phyloP scores from a whole-genome alignment of 2,113 vertebrate species.

The Turnix velox region DNA sequence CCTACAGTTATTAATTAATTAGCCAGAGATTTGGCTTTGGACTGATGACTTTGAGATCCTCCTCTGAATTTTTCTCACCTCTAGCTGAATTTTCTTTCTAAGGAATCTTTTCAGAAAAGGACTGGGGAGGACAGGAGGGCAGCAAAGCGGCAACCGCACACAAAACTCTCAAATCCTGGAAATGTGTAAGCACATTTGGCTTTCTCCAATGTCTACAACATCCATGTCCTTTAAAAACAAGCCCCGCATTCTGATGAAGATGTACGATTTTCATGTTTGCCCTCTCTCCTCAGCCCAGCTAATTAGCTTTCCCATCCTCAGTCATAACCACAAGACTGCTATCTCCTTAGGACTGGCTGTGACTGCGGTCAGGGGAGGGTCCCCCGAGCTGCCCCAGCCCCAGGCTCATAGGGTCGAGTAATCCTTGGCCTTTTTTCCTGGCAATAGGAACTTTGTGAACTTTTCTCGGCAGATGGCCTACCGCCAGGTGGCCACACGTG shows the following conservation, averaged over 20 bases:
- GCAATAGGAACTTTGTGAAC: neutral
- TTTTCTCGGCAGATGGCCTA: neutral
- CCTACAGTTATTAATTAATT: neutral
- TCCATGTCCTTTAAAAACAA: neutral
- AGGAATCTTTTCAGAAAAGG: neutral
- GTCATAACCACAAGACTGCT: too few relatives aligned
- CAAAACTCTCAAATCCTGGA: neutral
- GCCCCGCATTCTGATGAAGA: neutral
- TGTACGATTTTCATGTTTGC: neutral
- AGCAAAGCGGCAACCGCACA: neutral
- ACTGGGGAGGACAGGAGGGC: neutral
- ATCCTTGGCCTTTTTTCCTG: slow-evolving; percentile 15
- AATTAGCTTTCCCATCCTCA: too few relatives aligned
- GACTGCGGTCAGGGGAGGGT: neutral
- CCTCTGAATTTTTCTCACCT: neutral
- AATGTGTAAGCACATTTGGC: neutral
- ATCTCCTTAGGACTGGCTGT: neutral
- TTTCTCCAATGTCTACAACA: neutral
- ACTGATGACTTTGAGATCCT: neutral
- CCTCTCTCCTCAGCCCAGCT: too few relatives aligned
- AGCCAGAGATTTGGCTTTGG: neutral
- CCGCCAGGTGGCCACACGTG: neutral
- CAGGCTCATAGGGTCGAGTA: neutral
- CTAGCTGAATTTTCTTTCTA: neutral
- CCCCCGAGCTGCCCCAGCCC: neutral